phyloP scores from a whole-genome alignment of 1,140 invertebrate species.

The Phortica variegata region DNA sequence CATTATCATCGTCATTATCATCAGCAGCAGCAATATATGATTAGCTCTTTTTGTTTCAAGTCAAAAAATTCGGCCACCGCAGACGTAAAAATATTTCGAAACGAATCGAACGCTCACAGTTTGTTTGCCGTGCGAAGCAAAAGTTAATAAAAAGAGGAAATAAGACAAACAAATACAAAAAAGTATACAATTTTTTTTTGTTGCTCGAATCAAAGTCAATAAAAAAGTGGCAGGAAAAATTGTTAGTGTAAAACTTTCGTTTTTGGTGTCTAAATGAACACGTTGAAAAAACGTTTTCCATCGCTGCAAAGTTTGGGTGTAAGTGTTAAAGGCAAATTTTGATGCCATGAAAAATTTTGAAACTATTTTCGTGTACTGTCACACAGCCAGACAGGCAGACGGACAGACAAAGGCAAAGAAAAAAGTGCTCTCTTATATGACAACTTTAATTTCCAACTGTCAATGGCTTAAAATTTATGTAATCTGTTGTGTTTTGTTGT shows the following conservation, averaged over 20 bases:
- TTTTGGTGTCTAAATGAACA: constrained; percentile 35
- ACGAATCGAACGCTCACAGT: constrained; percentile 40
- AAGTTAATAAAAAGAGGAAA: constrained; percentile 20
- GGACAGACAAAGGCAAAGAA: not conserved
- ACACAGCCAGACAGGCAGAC: constrained; percentile 16
- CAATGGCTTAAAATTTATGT: too few relatives aligned
- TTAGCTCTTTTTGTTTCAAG: too few relatives aligned
- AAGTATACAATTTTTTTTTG: constrained; percentile 16
- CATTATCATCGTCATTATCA: too few relatives aligned
- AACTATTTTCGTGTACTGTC: constrained; percentile 12
- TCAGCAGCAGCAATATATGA: too few relatives aligned
- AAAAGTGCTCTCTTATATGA: constrained; percentile 1
- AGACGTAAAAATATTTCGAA: constrained; percentile 49
- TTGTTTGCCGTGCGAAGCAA: constrained; percentile 31
- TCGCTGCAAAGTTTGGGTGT: constrained; percentile 57
- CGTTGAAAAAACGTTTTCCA: constrained; percentile 55
- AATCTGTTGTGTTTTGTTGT: too few relatives aligned
- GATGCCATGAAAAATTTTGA: constrained; percentile 17
- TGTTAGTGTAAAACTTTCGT: not conserved
- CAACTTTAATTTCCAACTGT: constrained; percentile 1
- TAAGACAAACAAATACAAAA: constrained; percentile 23
- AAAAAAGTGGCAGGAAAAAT: not conserved
- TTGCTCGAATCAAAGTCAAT: constrained; percentile 2
- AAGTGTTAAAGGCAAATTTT: constrained; percentile 26
- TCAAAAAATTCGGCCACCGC: too few relatives aligned